phyloP scores from a whole-genome alignment of 2,113 vertebrate genomes.

The Geococcyx californianus region DNA sequence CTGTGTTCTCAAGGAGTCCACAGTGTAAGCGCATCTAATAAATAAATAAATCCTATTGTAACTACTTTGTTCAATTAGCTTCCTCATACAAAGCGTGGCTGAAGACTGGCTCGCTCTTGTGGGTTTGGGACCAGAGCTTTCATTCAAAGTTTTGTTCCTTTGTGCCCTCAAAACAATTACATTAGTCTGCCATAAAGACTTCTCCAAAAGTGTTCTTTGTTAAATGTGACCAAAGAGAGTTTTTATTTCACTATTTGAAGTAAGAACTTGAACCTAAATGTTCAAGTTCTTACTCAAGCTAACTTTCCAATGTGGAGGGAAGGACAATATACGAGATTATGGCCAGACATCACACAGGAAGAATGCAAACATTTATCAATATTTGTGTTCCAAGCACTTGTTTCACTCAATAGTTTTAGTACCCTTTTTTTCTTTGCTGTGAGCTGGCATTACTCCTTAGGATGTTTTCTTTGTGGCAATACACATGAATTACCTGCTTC shows the following conservation, averaged over 20 bases:
- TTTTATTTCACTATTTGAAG: not conserved
- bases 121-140: not conserved
- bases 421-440: not conserved
- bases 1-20: not conserved
- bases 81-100: not conserved
- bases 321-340: not conserved
- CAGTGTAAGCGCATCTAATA: not conserved
- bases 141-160: not conserved
- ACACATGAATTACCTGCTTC: not conserved
- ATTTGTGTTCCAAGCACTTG: not conserved
- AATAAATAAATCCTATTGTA: not conserved
- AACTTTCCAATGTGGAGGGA: not conserved
- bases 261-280: not conserved
- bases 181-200: not conserved
- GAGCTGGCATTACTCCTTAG: not conserved
- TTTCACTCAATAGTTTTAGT: not conserved
- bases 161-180: not conserved
- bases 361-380: not conserved
- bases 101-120: not conserved
- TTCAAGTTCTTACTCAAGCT: not conserved
- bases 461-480: not conserved
- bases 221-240: not conserved
- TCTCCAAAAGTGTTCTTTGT: not conserved
- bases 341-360: not conserved
- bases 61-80: not conserved